phyloP scores from a whole-genome alignment of 2,888 invertebrate genomes.

The Tethea ocularis region DNA sequence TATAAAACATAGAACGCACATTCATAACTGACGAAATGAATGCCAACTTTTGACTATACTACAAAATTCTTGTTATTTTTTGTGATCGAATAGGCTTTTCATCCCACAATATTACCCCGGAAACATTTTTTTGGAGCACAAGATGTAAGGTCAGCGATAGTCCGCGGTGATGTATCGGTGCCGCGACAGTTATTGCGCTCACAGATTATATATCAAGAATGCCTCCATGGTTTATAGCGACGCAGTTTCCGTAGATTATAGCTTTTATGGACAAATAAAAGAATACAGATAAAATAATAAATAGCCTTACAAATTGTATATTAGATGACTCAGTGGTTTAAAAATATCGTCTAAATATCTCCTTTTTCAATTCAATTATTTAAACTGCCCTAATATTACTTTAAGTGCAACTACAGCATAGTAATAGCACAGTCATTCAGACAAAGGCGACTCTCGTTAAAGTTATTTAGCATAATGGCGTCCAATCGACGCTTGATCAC shows the following conservation, averaged over 20 bases:
- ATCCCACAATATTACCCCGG: neutral
- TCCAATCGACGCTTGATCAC: conserved; percentile 30
- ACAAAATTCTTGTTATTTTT: neutral
- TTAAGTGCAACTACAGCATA: neutral
- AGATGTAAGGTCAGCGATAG: neutral
- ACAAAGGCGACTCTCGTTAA: conserved; percentile 27
- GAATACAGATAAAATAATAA: neutral
- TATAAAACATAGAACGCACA: no score
- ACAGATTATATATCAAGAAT: conserved; percentile 56
- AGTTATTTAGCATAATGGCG: conserved; percentile 24
- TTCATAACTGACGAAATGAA: no score
- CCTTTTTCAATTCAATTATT: no score
- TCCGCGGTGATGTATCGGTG: conserved; percentile 35
- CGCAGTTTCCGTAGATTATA: conserved; percentile 26
- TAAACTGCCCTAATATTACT: neutral
- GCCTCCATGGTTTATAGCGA: conserved; percentile 33
- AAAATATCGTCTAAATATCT: no score
- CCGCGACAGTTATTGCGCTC: conserved; percentile 47
- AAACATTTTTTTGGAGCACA: conserved; percentile 2
- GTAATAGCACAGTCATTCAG: conserved; percentile 9
- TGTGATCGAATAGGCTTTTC: neutral
- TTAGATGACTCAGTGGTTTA: no score
- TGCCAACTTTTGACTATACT: no score
- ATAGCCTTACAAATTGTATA: neutral
- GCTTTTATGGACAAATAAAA: conserved; percentile 6